These are phyloP conservation scores for Brachionus koreanus DNA, from an alignment of 1,140 invertebrate species.

Conservation along the genomic window DNA sequence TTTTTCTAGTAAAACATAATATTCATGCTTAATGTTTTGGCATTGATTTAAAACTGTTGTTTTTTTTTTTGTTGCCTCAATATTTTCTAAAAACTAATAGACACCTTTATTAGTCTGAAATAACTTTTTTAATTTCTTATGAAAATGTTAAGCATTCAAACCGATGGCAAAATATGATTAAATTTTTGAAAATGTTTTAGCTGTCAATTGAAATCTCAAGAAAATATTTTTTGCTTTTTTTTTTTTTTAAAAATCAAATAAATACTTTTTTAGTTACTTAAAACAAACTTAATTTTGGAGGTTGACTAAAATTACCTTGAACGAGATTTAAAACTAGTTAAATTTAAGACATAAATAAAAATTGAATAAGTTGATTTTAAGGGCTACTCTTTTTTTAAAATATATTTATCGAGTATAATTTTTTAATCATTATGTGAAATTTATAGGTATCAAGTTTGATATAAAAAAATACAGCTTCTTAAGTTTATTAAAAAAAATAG, in stretches of 20 bases:
- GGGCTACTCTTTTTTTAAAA: no score
- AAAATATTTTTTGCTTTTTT: not conserved
- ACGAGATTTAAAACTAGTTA: not conserved
- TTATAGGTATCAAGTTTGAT: no score
- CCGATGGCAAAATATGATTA: not conserved
- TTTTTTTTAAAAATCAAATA: not conserved
- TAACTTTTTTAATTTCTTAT: not conserved
- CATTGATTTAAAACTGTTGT: not conserved
- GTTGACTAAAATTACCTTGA: not conserved
- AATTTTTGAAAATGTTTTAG: not conserved
- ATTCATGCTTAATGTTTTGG: not conserved
- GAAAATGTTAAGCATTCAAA: not conserved
- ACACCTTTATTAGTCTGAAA: not conserved
- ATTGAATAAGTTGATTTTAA: no score
- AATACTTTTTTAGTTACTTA: not conserved
- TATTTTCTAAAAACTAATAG: not conserved
- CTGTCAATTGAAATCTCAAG: not conserved
- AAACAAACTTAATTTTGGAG: not conserved
- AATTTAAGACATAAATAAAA: no score
- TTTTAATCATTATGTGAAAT: no score
- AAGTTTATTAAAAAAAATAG: no score
- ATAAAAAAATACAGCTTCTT: no score
- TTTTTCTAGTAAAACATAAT: constrained; percentile 5
- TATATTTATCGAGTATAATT: no score
- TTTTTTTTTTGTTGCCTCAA: not conserved